These are phyloP conservation scores for Nestor notabilis DNA, from an alignment of 2,113 vertebrate genomes.

Conservation along the genomic window DNA sequence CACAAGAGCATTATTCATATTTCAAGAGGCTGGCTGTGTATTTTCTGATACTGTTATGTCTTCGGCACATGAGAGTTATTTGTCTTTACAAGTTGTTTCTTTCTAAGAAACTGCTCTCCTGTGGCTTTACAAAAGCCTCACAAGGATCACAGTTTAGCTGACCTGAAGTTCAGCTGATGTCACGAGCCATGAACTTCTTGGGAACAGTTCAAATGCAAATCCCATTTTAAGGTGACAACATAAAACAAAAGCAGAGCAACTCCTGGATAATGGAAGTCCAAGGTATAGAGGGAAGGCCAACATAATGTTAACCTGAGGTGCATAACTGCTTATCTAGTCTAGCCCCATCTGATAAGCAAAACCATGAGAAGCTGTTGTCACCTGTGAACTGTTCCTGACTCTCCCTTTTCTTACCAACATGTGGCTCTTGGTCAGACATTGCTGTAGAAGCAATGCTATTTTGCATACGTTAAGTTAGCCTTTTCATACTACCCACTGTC, in stretches of 20 bases:
- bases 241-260: not conserved
- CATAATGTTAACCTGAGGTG: not conserved
- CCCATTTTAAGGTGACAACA: not conserved
- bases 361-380: not conserved
- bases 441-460: not conserved
- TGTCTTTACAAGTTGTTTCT: not conserved
- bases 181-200: not conserved
- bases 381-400: not conserved
- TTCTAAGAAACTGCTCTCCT: not conserved
- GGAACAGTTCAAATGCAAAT: not conserved
- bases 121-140: not conserved
- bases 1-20: not conserved
- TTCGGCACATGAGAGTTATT: not conserved
- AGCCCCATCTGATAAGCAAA: not conserved
- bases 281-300: not conserved
- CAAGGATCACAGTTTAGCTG: not conserved
- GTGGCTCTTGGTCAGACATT: not conserved
- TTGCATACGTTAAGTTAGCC: not conserved
- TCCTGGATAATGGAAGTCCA: not conserved
- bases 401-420: not conserved
- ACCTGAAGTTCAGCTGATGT: not conserved
- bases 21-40: not conserved
- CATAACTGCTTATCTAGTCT: not conserved
- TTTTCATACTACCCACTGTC: not conserved
- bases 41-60: constrained; percentile 8